Conservation (phyloP, 2,113 vertebrate species). For the Aegithalos caudatus region DNA sequence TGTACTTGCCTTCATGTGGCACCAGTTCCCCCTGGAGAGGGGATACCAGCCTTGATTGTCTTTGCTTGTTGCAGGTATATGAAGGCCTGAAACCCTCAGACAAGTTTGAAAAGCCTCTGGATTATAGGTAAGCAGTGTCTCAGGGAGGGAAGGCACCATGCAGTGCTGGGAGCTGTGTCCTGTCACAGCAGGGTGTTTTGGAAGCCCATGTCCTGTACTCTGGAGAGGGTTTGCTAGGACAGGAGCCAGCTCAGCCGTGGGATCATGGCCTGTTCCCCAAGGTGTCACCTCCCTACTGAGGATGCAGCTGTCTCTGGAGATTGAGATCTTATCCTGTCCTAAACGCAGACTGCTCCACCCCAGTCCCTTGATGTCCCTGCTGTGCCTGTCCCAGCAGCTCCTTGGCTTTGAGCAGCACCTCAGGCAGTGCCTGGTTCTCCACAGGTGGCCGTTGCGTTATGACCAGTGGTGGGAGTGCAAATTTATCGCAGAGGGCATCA, state of each 20-base stretch:
- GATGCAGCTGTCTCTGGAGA: neutral
- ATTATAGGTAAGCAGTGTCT: conserved; percentile 82
- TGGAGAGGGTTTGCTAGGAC: neutral
- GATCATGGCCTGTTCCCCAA: neutral
- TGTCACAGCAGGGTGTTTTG: neutral
- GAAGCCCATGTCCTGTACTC: neutral
- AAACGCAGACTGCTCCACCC: neutral
- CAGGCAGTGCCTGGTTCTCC: neutral
- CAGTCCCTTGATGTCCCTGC: neutral
- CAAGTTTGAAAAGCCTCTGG: conserved; percentile 93
- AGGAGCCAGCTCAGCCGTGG: neutral
- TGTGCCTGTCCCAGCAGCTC: neutral
- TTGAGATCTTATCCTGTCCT: neutral
- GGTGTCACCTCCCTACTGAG: neutral
- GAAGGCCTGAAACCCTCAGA: conserved; percentile 96
- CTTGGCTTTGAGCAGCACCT: neutral
- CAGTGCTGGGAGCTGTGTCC: neutral
- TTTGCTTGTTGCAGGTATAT: conserved; percentile 82
- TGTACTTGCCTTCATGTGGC: neutral
- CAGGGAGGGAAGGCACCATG: neutral
- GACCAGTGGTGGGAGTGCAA: conserved; percentile 99
- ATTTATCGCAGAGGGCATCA: conserved; percentile 98
- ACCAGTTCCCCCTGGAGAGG: neutral
- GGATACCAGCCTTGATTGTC: neutral
- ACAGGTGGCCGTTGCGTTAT: conserved; percentile 92